Base-by-base conservation (phyloP, 1,140 invertebrate species). In the Idris sp. region DNA sequence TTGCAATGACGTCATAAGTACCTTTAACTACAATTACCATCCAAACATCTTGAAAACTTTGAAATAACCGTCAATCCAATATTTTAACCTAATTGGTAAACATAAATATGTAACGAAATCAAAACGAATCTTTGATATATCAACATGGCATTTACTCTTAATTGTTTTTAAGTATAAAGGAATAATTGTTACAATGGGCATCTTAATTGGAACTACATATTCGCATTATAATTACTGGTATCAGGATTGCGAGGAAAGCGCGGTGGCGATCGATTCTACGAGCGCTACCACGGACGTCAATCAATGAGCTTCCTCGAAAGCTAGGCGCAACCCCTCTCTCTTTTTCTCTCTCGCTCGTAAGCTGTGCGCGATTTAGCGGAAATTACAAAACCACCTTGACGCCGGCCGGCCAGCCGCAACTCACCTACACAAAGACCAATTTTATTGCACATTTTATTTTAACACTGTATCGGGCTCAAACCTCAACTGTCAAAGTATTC, bases 341-440 rank as follows among this genome's bases (percentile, higher is more conserved):
- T n/a, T n/a, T n/a, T n/a, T n/a, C n/a, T n/a, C n/a, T n/a, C 51
- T 72, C 51, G 19, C 18, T 35, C 28, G 25, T 38, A 43, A 53
- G 22, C 54, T 30, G 36, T 61, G 40, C 38, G 18, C 16, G 30
- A 77, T 77, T 77, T 44, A 56, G 15, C 65, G 76, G 76, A 78
- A 78, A 78, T 78, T 78, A 68, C 76, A 25, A 78, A 75, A 75
- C 76, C 76, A 43, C 61, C 40, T 40, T 56, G 49, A 67, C 62
- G 62, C 62, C 62, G 53, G 38, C 38, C 26, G 46, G 36, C 35
- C 28, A 26, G 26, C 44, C 36, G 14, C 44, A 38, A 10, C 22
- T 5, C 22, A 16, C n/a, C 46, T 40, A 10, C 31, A 40, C 56
- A 49, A 61, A 49, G 43, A 43, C 11, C 28, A 18, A 30, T 40